Evolutionary conservation across 1,140 invertebrate genomes (phyloP), one percentile per base, ranked within the genome.

Genomic region (Drosophila lacteicornis): DNA sequence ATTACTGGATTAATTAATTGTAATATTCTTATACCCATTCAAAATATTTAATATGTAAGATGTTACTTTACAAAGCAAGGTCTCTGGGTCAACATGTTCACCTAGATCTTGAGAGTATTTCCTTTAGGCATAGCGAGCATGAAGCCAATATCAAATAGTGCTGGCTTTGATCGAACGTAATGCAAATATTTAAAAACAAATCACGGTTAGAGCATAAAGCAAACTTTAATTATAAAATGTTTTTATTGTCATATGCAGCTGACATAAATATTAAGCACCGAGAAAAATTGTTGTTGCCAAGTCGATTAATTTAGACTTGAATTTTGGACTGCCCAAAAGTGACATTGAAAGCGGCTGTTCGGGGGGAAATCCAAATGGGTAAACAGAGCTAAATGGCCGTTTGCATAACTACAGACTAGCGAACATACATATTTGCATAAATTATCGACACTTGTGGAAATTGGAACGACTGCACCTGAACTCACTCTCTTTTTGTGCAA

Each of bases 401-500:
- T 63, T 71, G 58, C 50, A 71, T 62, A 79, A 71, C 75, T 79
- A 65, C 19, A 38, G 19, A 56, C 63, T 79, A 55, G 59, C 56
- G 50, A 47, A 19, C 15, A 13, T n/a, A 58, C 66, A 79, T 79
- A 79, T 79, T 79, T 79, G 67, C 75, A 59, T 71, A 65, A 79
- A 79, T 79, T 71, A 79, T 79, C 75, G 51, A 56, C 76, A 79
- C 76, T 79, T 79, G 59, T 71, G 45, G 42, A 79, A 79, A 79
- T 59, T 79, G 75, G 75, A 51, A 78, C 65, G 56, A 69, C 75
- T 78, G 75, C 75, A 77, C 62, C 66, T 51, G 76, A 71, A 45
- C 57, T 59, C 76, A 78, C 75, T 79, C 76, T 79, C 76, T 79
- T 79, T 71, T 71, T 79, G 76, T 65, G 67, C 75, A 79, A 79